Conservation (phyloP, 1,140 invertebrate genomes). For the Propsilocerus akamusi region DNA sequence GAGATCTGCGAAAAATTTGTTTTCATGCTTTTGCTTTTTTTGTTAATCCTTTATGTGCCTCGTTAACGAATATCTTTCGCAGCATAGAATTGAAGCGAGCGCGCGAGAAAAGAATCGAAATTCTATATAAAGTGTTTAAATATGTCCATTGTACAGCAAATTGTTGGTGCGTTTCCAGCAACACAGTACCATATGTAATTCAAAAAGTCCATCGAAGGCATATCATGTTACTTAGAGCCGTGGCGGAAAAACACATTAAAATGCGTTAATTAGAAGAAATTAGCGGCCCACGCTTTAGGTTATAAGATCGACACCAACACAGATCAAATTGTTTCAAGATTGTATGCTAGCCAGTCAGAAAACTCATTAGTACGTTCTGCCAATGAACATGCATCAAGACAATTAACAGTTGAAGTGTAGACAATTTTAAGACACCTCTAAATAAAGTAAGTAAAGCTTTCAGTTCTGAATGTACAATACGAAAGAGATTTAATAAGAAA, state of each 20-base stretch:
- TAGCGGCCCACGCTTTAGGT: background rate
- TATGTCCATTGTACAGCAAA: slow-evolving; percentile 1
- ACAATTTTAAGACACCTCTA: too few relatives aligned
- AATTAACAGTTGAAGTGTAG: slow-evolving; percentile 3
- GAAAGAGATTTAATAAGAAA: too few relatives aligned
- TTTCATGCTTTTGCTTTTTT: background rate
- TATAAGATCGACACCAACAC: too few relatives aligned
- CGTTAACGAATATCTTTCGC: background rate
- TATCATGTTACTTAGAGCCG: background rate
- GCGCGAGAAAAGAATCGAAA: background rate
- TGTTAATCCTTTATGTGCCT: background rate
- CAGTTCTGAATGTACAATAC: too few relatives aligned
- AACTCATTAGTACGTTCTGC: slow-evolving; percentile 3
- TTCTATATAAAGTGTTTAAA: background rate
- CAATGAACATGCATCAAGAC: slow-evolving; percentile 3
- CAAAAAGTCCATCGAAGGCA: background rate
- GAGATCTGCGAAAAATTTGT: slow-evolving; percentile 1
- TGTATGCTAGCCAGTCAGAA: too few relatives aligned
- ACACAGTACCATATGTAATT: background rate
- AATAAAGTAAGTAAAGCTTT: too few relatives aligned
- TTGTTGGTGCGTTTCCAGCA: background rate
- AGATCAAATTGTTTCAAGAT: too few relatives aligned
- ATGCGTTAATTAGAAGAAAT: slow-evolving; percentile 2
- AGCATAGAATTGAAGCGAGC: background rate
- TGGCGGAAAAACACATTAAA: too few relatives aligned